These are phyloP conservation scores for Polydrusus pterygomalis DNA, from an alignment of 2,888 invertebrate species.

Conservation along the genomic window DNA sequence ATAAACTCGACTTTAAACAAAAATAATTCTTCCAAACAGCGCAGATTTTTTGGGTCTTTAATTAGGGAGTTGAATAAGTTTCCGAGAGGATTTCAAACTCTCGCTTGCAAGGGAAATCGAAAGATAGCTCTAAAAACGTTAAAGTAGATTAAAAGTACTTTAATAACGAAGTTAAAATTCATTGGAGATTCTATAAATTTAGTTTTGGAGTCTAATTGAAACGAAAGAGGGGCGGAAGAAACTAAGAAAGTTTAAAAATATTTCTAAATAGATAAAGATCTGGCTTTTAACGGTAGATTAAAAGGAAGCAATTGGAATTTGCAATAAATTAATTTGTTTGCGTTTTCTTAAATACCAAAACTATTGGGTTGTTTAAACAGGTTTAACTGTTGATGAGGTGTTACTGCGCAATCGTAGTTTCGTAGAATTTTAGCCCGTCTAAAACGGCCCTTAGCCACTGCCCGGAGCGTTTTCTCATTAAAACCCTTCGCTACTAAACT, in stretches of 20 bases:
- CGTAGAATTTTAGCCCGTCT: background rate
- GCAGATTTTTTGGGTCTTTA: constrained; percentile 39
- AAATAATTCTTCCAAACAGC: constrained; percentile 34
- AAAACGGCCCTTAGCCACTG: background rate
- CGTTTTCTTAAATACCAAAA: too few relatives aligned
- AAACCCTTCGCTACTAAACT: constrained; percentile 1
- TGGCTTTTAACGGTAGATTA: background rate
- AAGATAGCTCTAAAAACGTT: constrained; percentile 59
- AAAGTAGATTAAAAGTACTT: constrained; percentile 64
- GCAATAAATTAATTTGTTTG: background rate
- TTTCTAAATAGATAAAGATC: constrained; percentile 14
- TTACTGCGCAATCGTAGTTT: too few relatives aligned
- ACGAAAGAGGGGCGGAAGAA: constrained; percentile 9
- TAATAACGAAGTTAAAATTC: constrained; percentile 61
- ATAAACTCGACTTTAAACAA: constrained; percentile 40
- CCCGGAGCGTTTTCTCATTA: background rate
- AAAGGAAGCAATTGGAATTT: background rate
- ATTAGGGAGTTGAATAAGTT: constrained; percentile 46
- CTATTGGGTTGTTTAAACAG: too few relatives aligned
- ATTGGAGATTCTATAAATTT: constrained; percentile 55
- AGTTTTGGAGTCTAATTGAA: constrained; percentile 28
- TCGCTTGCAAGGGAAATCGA: constrained; percentile 53
- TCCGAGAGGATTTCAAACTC: constrained; percentile 31
- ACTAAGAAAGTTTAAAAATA: constrained; percentile 3
- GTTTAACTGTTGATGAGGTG: too few relatives aligned